Base-by-base conservation (phyloP, 2,888 invertebrate genomes). In the Harpagoxenus sublaevis region DNA sequence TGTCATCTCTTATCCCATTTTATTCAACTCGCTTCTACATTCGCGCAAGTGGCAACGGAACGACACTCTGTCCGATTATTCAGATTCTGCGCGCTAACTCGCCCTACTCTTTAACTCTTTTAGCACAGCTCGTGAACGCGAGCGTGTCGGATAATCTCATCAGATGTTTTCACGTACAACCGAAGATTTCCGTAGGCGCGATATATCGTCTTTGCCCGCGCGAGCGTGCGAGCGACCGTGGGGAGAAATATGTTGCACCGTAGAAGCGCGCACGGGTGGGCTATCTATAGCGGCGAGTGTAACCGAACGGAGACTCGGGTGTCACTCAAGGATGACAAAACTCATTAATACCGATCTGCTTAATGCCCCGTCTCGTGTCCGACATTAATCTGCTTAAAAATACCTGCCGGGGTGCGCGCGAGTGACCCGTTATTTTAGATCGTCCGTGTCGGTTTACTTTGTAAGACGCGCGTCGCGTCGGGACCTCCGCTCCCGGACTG, bases 271-370 rank as follows among this genome's bases (percentile, higher is more conserved):
- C 93, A 92, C 88, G 94, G 94, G 94, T 93, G 94, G 94, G 94
- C 94, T 94, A 94, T 94, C 93, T 94, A 94, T 94, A 94, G 94
- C 93, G 89, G 89, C 91, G 91, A 92, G 92, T 94, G 94, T 94
- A 94, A 94, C 94, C 93, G 92, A 93, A 94, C 92, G 92, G 94
- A 91, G 94, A 91, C 94, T 39, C 89, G 92, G 91, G 91, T 94
- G 94, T 94, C 94, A 94, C 94, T 94, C 94, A 94, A 91, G 92
- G 93, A 92, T 94, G 95, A 95, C 94, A 94, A 94, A 93, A 93
- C 93, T 94, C 95, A 94, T 95, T 95, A 95, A 95, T 95, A 94
- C 94, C 93, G 94, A 95, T 95, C 95, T 94, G 93, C 93, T 94
- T 94, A 94, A 94, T 94, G 95, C 94, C 86, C 92, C 93, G 92